Percentiles rank a stretch among this genome's conserved stretches.
These are phyloP conservation scores for Paracentrotus lividus DNA, from an alignment of 53 echinoderm and acorn worm species.

Conservation along the genomic window DNA sequence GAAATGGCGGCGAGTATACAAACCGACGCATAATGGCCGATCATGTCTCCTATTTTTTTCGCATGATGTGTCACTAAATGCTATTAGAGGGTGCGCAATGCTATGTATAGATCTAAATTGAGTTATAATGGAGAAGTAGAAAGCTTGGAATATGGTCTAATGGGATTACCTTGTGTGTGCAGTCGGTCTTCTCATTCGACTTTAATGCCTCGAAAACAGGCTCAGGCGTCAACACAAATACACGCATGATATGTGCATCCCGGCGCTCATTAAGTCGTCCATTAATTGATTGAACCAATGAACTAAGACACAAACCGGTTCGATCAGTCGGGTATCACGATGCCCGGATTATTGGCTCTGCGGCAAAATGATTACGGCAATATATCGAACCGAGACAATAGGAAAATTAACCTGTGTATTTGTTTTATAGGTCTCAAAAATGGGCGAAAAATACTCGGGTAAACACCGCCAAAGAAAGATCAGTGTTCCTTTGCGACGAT, in stretches of 20 bases:
- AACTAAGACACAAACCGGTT: conserved; percentile 23
- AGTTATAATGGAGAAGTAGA: not conserved
- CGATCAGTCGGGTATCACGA: not conserved
- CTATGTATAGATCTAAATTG: conserved; percentile 14
- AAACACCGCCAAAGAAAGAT: not conserved
- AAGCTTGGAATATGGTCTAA: not conserved
- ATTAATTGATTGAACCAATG: conserved; percentile 41
- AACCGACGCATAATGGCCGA: conserved; percentile 13
- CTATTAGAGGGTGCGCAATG: not conserved
- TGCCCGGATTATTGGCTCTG: conserved; percentile 2
- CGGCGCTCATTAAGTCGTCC: conserved; percentile 7
- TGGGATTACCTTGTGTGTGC: not conserved
- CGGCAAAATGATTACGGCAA: conserved; percentile 19
- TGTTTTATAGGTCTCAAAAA: conserved; percentile 11
- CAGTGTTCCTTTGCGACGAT: not conserved
- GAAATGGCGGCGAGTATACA: conserved; percentile 17
- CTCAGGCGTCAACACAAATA: conserved; percentile 41
- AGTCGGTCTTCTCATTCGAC: not conserved
- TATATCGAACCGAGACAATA: not conserved
- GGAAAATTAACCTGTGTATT: not conserved
- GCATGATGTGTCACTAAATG: not conserved
- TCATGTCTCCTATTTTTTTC: not conserved
- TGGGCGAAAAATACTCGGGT: not conserved
- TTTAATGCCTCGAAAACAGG: not conserved
- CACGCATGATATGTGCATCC: conserved; percentile 12